These are phyloP conservation scores for Lophura nycthemera DNA, from an alignment of 2,113 vertebrate species.

Conservation along the genomic window DNA sequence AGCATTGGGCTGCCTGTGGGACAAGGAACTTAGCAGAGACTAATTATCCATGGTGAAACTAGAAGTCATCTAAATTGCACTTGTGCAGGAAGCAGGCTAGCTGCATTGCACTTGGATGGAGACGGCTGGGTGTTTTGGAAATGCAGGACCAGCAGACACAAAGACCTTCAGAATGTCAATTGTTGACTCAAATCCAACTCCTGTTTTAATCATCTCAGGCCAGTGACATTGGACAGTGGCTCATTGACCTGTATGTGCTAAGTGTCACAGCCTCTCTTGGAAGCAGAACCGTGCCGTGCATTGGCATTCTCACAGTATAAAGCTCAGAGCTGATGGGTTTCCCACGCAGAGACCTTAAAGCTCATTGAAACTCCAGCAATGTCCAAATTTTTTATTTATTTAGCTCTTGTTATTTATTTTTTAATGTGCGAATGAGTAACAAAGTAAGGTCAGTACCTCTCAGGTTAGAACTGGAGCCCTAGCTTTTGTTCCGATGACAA, in stretches of 20 bases:
- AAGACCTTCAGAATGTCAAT: not conserved
- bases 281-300: not conserved
- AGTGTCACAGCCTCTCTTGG: not conserved
- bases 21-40: not conserved
- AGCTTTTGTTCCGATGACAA: not conserved
- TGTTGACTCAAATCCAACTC: not conserved
- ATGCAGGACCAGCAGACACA: fast-evolving
- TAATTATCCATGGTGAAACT: not conserved
- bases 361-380: not conserved
- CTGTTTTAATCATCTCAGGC: not conserved
- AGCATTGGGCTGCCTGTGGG: not conserved
- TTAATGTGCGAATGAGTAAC: not conserved
- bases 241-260: not conserved
- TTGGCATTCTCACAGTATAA: not conserved
- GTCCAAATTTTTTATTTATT: not conserved
- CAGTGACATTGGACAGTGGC: not conserved
- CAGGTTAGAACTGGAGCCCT: not conserved
- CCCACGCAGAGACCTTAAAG: not conserved
- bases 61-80: not conserved
- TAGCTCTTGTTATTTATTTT: not conserved
- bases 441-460: constrained; percentile 13
- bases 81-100: not conserved
- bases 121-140: not conserved
- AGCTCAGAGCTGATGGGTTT: not conserved
- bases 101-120: not conserved